phyloP scores from a whole-genome alignment of 1,140 invertebrate species.

The Neodiprion pinetum region DNA sequence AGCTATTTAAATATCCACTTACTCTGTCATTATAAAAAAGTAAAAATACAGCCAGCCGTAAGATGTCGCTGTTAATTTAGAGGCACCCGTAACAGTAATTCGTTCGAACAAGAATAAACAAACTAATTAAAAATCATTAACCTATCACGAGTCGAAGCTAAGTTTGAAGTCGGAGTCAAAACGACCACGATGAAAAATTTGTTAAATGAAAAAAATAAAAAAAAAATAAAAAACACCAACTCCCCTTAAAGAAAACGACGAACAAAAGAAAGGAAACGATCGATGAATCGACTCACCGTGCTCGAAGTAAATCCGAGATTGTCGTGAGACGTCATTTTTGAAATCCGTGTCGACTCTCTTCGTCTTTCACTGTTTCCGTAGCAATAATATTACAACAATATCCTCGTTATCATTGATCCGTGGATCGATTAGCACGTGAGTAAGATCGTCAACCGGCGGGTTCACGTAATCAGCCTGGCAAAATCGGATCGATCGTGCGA shows the following conservation, averaged over 20 bases:
- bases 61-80: too few species aligned
- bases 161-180: too few species aligned
- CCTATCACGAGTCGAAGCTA: too few species aligned
- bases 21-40: too few species aligned
- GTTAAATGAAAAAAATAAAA: neutral
- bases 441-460: neutral
- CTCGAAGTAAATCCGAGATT: constrained; percentile 56
- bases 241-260: too few species aligned
- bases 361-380: neutral
- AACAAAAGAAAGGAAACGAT: neutral
- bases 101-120: too few species aligned
- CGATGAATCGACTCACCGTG: constrained; percentile 41
- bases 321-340: constrained; percentile 48
- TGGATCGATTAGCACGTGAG: neutral
- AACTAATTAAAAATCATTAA: too few species aligned
- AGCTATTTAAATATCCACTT: too few species aligned
- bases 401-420: constrained; percentile 3
- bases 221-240: too few species aligned
- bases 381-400: neutral
- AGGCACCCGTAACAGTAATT: too few species aligned
- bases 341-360: constrained; percentile 1
- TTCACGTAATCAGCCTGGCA: neutral
- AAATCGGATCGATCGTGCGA: neutral
- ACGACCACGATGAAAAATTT: too few species aligned
- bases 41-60: too few species aligned